Evolutionary conservation across 2,113 vertebrate genomes (phyloP), one percentile per base, ranked within the genome.

Genomic region (Cryptotis parvus): DNA sequence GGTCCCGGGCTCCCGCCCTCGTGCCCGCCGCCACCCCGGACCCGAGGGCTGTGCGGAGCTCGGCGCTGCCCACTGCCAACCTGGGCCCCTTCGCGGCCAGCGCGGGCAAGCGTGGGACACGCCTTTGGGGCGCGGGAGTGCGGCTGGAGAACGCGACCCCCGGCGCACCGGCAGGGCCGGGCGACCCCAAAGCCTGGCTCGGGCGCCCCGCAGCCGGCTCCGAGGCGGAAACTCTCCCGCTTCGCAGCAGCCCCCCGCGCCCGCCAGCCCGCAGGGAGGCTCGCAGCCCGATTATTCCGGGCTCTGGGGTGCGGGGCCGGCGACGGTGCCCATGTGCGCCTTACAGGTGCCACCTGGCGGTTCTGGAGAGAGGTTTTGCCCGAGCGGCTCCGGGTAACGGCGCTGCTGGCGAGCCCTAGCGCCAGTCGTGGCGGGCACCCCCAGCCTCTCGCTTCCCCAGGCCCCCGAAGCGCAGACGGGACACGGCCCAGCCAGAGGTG

Each of bases 301-400:
- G 84, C 41, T 39, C 39, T 14, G 61, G 95, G 94, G 89, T 89
- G 95, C 31, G 74, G 94, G 92, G 94, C 65, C 26, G 43, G 41
- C 6, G 70, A 22, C 63, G 69, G 73, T 41, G 68, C 63, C 84
- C 87, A 77, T 92, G 88, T 87, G 94, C 88, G 95, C 95, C 91
- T 85, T 90, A 86, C 90, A 95, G 93, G 94, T 97, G 96, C 96
- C 96, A 97, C 95, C 96, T 97, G 96, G 95, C 80, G 96, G 96
- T 35, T 70, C 83, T 49, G 49, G 26, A 43, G 70, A 88, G 65
- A 79, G 74, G 52, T 72, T 74, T 80, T n/a, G 16, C 52, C 11
- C 1, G 35, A 26, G 63, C 81, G 29, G 66, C 66, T 87, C 41
- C 5, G 31, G 86, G 41, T 65, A 29, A 41, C 4, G 31, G 15